phyloP scores from a whole-genome alignment of 2,113 vertebrate species.

The Picathartes gymnocephalus region DNA sequence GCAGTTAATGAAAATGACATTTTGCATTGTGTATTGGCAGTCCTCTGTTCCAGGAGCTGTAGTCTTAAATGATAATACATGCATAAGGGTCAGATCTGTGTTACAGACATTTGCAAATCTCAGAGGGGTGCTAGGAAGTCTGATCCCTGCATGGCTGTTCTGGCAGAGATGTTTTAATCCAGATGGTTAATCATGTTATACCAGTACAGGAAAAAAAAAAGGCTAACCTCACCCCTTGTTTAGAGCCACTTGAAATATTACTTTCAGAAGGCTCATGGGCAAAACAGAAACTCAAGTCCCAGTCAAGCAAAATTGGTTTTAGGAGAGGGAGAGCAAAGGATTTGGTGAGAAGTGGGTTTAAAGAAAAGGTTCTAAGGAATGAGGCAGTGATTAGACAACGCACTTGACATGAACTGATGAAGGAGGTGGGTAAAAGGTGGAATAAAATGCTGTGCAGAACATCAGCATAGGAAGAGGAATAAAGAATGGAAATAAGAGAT shows the following conservation, averaged over 20 bases:
- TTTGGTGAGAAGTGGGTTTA: not conserved
- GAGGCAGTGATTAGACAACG: not conserved
- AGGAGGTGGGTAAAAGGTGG: not conserved
- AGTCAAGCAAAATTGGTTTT: not conserved
- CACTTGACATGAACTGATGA: not conserved
- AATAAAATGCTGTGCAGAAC: not conserved
- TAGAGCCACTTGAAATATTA: not conserved
- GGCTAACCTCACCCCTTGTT: not conserved
- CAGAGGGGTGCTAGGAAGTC: not conserved
- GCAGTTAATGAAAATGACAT: not conserved
- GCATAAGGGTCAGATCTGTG: not conserved
- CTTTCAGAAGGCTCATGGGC: not conserved
- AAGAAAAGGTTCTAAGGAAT: not conserved
- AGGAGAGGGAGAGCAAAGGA: not conserved
- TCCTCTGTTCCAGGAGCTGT: not conserved
- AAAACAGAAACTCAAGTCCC: not conserved
- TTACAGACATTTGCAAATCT: not conserved
- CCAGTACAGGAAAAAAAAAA: not conserved
- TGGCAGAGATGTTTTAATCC: not conserved
- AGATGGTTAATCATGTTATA: not conserved
- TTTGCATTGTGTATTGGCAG: not conserved
- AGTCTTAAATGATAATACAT: not conserved
- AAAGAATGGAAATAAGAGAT: not conserved
- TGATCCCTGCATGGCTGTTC: not conserved
- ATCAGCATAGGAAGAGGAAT: not conserved